Percentiles rank a stretch among this genome's conserved stretches.
Evolutionary conservation across 2,113 vertebrate species (phyloP).

Genomic region (Crotalus viridis): DNA sequence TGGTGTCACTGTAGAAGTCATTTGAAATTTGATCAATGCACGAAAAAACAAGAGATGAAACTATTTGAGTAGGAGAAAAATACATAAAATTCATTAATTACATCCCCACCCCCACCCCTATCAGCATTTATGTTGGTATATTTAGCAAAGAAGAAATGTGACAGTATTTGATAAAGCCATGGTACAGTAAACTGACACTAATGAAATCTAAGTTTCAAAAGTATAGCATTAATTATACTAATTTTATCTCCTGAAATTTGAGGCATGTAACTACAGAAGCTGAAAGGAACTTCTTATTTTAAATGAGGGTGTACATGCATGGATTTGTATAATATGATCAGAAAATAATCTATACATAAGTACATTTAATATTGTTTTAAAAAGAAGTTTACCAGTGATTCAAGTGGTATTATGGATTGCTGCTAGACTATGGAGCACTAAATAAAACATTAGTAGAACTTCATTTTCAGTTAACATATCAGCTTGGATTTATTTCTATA

Average conservation of each 20-base stretch:
- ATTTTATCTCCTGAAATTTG: constrained; percentile 8
- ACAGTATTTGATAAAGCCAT: constrained; percentile 16
- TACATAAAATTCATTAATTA: not conserved
- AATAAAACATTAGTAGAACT: not conserved
- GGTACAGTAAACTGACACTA: constrained; percentile 23
- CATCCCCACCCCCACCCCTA: not conserved
- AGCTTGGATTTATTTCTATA: not conserved
- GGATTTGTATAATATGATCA: not conserved
- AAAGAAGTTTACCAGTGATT: not conserved
- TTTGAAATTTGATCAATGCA: not conserved
- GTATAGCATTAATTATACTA: constrained; percentile 21
- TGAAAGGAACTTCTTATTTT: not conserved
- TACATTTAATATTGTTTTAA: not conserved
- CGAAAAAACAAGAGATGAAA: accelerated
- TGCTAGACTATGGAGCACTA: not conserved
- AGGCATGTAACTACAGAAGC: not conserved
- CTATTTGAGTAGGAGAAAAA: not conserved
- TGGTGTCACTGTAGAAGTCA: constrained; percentile 9
- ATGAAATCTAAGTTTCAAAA: constrained; percentile 25
- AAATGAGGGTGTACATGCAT: not conserved
- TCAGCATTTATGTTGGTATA: not conserved
- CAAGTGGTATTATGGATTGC: not conserved
- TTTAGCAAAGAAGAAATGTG: not conserved
- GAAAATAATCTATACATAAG: not conserved
- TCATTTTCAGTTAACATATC: not conserved